Evolutionary conservation across 2,888 invertebrate genomes (phyloP).

Genomic region (Blomia tropicalis): DNA sequence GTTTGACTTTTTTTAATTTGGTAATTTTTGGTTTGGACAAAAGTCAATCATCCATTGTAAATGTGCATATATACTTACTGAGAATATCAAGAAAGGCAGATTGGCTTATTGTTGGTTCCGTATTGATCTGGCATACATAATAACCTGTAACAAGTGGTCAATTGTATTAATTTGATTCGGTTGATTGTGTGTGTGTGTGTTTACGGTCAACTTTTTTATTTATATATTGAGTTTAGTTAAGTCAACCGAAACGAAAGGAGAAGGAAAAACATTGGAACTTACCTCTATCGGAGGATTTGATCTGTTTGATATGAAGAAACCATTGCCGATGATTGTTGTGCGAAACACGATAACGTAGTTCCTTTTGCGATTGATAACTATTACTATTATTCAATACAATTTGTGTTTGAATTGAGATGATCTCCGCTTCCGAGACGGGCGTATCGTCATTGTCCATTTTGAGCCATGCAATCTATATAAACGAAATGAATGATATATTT

Average conservation of each 20-base stretch:
- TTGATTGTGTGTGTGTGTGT: no score
- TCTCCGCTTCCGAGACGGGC: neutral
- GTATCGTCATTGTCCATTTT: neutral
- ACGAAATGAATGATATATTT: no score
- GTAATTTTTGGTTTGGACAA: no score
- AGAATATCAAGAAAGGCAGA: conserved; percentile 82
- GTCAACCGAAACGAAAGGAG: no score
- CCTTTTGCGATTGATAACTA: conserved; percentile 17
- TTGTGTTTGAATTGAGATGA: conserved; percentile 22
- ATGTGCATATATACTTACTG: conserved; percentile 61
- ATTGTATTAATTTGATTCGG: no score
- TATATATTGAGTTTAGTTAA: neutral
- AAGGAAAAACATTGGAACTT: neutral
- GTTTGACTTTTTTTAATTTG: no score
- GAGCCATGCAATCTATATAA: conserved; percentile 6
- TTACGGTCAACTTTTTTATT: neutral
- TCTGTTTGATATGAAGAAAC: conserved; percentile 64
- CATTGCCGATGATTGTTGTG: conserved; percentile 33
- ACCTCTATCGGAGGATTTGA: conserved; percentile 74
- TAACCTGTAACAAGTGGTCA: conserved; percentile 28
- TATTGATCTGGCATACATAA: conserved; percentile 79
- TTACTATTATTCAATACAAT: conserved; percentile 4
- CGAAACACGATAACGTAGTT: conserved; percentile 28
- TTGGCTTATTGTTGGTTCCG: conserved; percentile 87
- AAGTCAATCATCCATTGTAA: no score